Base-by-base conservation (phyloP, 1,140 invertebrate genomes). In the Belonocnema kinseyi region DNA sequence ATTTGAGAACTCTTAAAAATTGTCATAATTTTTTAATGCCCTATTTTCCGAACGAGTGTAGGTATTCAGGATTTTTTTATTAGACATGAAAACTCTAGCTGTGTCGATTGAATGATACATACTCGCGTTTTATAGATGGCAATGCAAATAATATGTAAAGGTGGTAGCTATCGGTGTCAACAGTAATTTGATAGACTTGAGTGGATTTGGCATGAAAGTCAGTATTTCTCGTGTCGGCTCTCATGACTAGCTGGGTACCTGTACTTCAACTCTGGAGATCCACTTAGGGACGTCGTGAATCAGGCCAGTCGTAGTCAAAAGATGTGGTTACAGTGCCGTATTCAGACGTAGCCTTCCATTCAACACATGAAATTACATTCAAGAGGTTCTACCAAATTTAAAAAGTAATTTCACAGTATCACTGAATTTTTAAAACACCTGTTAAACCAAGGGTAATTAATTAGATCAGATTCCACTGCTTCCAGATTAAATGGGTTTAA, bases 281-380 rank as follows among this genome's bases (percentile, higher is more conserved):
- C 61, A 66, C 61, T 66, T 33, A 66, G n/a, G 61, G n/a, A 33
- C 14, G 16, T 40, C 61, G 61, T 40, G 61, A 66, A 66, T 33
- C 61, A 66, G 61, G 61, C 61, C 61, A 66, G 26, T 66, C n/a
- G 17, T 54, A 66, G 33, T 66, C 61, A 66, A 66, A 66, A 33
- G 61, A 33, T 66, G 61, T 66, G 61, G 61, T 66, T 40, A 66
- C 61, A 66, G 61, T 66, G 61, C 26, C 61, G 61, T 66, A 66
- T 66, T 46, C 46, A 26, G 16, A 40, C 40, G 0, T 5, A 33
- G 14, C 26, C 16, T 61, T 61, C 16, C 33, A 10, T 54, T 3
- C 53, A 0, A 54, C 13, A 54, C 53, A 17, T 54, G 17, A 19
- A 54, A 54, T 54, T 54, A 19, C 17, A 54, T 54, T 10, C 17